Percentiles rank a stretch among this genome's conserved stretches.
These are phyloP conservation scores for Latheticus oryzae DNA, from an alignment of 2,888 invertebrate genomes.

Conservation along the genomic window DNA sequence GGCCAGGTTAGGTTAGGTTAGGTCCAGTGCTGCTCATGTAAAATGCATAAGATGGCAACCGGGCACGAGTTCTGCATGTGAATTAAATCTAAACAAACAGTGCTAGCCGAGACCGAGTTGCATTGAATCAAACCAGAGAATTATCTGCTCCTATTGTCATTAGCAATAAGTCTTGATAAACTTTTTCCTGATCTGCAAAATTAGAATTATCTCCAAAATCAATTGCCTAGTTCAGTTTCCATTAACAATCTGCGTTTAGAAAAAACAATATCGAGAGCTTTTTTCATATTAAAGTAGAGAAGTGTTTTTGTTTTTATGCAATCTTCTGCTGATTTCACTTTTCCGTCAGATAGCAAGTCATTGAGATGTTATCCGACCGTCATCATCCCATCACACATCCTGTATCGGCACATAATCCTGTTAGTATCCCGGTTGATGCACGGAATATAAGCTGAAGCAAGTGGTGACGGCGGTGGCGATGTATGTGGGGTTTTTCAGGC, in stretches of 20 bases:
- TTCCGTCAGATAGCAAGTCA: too few relatives aligned
- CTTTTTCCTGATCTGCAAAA: too few relatives aligned
- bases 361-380: constrained; percentile 26
- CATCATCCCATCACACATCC: constrained; percentile 32
- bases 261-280: too few relatives aligned
- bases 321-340: too few relatives aligned
- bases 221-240: too few relatives aligned
- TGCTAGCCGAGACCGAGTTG: constrained; percentile 43
- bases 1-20: constrained; percentile 66
- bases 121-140: constrained; percentile 33
- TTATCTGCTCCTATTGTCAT: constrained; percentile 29
- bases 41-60: constrained; percentile 73
- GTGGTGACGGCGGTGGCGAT: constrained; percentile 9
- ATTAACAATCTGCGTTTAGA: too few relatives aligned
- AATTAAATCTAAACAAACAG: constrained; percentile 67
- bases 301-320: too few relatives aligned
- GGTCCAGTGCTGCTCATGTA: constrained; percentile 71
- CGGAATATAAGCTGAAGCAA: constrained; percentile 37
- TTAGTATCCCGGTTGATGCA: constrained; percentile 37
- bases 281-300: too few relatives aligned
- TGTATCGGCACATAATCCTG: constrained; percentile 41
- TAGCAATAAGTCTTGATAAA: constrained; percentile 5
- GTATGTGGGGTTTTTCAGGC: constrained; percentile 25
- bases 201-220: too few relatives aligned
- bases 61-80: constrained; percentile 65